phyloP scores from a whole-genome alignment of 2,888 invertebrate species.

The Drosophila anomelani region DNA sequence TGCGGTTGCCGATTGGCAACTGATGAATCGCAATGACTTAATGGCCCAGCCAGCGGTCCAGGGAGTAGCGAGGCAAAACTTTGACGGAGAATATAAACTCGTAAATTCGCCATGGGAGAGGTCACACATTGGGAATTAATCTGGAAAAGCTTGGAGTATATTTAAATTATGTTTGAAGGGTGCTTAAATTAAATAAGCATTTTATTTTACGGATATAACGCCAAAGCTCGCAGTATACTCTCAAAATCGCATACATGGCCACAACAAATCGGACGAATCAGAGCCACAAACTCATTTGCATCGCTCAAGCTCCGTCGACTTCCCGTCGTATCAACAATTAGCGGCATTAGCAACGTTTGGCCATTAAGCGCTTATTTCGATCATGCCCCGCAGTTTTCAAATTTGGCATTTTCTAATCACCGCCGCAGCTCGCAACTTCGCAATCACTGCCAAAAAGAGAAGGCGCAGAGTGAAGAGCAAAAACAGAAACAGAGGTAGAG shows the following conservation, averaged over 20 bases:
- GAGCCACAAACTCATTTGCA: constrained; percentile 13
- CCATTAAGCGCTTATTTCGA: constrained; percentile 22
- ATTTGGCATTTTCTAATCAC: constrained; percentile 43
- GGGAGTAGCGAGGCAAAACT: not conserved
- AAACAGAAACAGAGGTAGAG: no score
- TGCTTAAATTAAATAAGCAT: not conserved
- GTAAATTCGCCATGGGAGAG: not conserved
- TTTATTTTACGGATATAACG: not conserved
- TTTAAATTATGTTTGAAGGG: not conserved
- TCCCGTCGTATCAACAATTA: constrained; percentile 14
- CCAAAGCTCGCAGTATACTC: not conserved
- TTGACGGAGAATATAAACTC: not conserved
- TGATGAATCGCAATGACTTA: constrained; percentile 36
- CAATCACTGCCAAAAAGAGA: constrained; percentile 18
- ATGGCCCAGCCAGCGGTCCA: constrained; percentile 8
- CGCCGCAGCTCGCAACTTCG: constrained; percentile 15
- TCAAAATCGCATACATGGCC: not conserved
- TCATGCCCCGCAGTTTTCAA: constrained; percentile 15
- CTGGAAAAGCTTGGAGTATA: not conserved
- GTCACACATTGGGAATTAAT: not conserved
- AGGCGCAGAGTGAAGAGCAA: not conserved
- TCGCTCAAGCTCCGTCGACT: not conserved
- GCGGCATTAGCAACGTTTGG: constrained; percentile 11
- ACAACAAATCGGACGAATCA: not conserved
- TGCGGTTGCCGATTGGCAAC: constrained; percentile 22